These are phyloP conservation scores for Argyrosomus japonicus DNA, from an alignment of 2,113 vertebrate genomes.

Conservation along the genomic window DNA sequence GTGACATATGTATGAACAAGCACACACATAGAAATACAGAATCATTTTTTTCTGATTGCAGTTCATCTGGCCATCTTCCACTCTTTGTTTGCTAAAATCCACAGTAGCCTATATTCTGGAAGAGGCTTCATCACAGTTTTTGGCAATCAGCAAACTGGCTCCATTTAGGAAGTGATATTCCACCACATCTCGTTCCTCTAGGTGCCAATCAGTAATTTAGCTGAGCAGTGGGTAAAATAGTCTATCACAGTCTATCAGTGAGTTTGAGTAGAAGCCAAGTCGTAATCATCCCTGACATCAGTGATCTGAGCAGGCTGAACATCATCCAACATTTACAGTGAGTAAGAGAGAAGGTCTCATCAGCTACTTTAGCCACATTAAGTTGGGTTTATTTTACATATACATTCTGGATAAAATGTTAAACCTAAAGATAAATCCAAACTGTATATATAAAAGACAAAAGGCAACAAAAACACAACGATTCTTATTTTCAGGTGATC, in stretches of 20 bases:
- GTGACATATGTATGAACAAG: neutral
- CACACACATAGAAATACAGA: neutral
- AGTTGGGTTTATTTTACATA: neutral
- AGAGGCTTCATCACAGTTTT: slow-evolving; percentile 20
- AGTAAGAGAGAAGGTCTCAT: neutral
- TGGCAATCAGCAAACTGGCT: slow-evolving; percentile 43
- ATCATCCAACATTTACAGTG: neutral
- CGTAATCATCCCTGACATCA: slow-evolving; percentile 16
- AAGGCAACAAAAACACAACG: no score
- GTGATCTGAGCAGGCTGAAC: slow-evolving; percentile 1
- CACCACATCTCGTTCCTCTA: slow-evolving; percentile 7
- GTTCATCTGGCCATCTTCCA: slow-evolving; percentile 4
- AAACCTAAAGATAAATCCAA: neutral
- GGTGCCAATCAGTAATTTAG: slow-evolving; percentile 32
- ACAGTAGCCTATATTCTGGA: slow-evolving; percentile 14
- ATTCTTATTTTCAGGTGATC: no score
- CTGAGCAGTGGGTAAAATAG: slow-evolving; percentile 3
- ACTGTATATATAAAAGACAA: neutral
- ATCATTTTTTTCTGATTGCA: slow-evolving; percentile 11
- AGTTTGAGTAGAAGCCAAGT: slow-evolving; percentile 1
- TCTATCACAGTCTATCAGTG: neutral
- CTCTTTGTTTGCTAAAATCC: slow-evolving; percentile 43
- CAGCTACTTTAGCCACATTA: neutral
- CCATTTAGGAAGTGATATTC: slow-evolving; percentile 22
- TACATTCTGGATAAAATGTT: neutral